phyloP scores from a whole-genome alignment of 2,797 vertebrate genomes.

The Argyrosomus regius region DNA sequence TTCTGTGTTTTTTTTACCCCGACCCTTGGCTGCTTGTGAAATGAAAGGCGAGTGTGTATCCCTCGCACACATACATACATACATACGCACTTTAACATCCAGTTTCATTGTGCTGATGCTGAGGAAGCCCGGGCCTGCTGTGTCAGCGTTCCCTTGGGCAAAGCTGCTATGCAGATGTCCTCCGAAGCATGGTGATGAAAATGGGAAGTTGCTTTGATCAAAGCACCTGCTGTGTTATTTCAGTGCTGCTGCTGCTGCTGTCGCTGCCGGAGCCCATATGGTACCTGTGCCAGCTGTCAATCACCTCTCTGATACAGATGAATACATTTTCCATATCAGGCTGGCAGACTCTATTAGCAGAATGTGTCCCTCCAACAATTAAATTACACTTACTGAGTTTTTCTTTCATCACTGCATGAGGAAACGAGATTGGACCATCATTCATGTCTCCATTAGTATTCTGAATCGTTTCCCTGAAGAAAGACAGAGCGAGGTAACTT shows the following conservation, averaged over 20 bases:
- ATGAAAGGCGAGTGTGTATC: slow-evolving; percentile 34
- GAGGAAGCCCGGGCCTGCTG: slow-evolving; percentile 73
- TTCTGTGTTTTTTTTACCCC: slow-evolving; percentile 23
- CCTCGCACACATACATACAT: slow-evolving; percentile 10
- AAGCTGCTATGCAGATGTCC: slow-evolving; percentile 78
- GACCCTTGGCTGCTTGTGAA: slow-evolving; percentile 39
- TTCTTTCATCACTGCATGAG: slow-evolving; percentile 20
- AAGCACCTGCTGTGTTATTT: slow-evolving; percentile 74
- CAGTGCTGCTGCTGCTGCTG: slow-evolving; percentile 27
- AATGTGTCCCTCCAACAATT: slow-evolving; percentile 53
- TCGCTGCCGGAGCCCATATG: slow-evolving; percentile 59
- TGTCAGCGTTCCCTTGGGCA: slow-evolving; percentile 79
- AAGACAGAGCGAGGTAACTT: slow-evolving; percentile 22
- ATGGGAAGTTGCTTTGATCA: slow-evolving; percentile 76
- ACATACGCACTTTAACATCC: slow-evolving; percentile 40
- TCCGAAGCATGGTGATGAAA: slow-evolving; percentile 73
- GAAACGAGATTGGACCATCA: slow-evolving; percentile 37
- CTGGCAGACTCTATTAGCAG: slow-evolving; percentile 49
- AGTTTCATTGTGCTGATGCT: slow-evolving; percentile 71
- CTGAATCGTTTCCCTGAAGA: slow-evolving; percentile 3
- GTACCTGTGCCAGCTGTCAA: slow-evolving; percentile 71
- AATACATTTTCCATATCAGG: slow-evolving; percentile 57
- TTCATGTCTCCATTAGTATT: slow-evolving; percentile 40
- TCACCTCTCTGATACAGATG: slow-evolving; percentile 65
- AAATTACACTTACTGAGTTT: slow-evolving; percentile 39